These are phyloP conservation scores for Hypselothyrea guttata DNA, from an alignment of 2,888 invertebrate species.

Conservation along the genomic window DNA sequence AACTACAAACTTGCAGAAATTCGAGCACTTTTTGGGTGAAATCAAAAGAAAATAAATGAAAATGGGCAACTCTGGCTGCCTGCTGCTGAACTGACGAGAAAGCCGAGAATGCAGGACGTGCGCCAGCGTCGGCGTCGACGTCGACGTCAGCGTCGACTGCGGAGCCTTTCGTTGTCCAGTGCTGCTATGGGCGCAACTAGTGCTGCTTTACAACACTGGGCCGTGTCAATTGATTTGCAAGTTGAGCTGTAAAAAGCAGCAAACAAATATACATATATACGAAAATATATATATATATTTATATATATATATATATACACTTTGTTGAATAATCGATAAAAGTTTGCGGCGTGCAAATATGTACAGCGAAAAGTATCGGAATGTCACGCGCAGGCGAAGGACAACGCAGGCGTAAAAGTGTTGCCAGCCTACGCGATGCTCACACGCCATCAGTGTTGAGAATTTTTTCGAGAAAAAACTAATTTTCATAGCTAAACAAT, in stretches of 20 bases:
- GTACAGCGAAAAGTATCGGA: constrained; percentile 60
- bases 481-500: no score
- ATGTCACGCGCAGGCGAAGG: constrained; percentile 69
- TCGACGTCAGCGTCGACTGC: constrained; percentile 45
- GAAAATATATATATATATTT: no score
- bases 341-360: constrained; percentile 48
- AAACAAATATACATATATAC: constrained; percentile 15
- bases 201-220: constrained; percentile 57
- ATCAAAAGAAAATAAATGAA: no score
- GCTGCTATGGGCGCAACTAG: constrained; percentile 55
- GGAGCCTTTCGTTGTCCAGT: constrained; percentile 33
- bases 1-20: no score
- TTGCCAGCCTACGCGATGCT: constrained; percentile 39
- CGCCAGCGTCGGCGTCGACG: constrained; percentile 33
- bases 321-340: constrained; percentile 63
- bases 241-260: constrained; percentile 15
- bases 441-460: no score
- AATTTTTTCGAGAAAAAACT: no score
- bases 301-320: constrained; percentile 1
- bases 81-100: constrained; percentile 12
- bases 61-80: constrained; percentile 8
- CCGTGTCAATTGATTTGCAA: constrained; percentile 46
- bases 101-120: constrained; percentile 13
- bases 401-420: constrained; percentile 64
- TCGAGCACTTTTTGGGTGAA: no score